Evolutionary conservation across 2,888 invertebrate species (phyloP).

Genomic region (Drosophila melanosoma): DNA sequence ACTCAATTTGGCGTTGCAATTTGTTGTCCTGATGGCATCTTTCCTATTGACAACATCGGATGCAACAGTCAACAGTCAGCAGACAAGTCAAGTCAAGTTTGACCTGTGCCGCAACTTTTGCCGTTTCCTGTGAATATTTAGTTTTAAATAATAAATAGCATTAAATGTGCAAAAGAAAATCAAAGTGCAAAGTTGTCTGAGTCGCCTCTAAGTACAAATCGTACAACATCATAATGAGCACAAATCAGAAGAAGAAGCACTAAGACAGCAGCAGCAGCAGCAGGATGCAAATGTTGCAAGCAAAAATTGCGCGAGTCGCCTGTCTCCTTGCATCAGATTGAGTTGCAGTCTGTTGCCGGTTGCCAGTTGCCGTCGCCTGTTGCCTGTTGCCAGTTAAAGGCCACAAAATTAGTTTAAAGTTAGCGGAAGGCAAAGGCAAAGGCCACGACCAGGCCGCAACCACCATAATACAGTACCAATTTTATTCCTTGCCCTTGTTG

Average conservation of each 20-base stretch:
- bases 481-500: conserved; percentile 34
- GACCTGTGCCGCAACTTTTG: conserved; percentile 51
- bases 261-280: conserved; percentile 40
- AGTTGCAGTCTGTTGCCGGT: conserved; percentile 15
- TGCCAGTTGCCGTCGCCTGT: conserved; percentile 5
- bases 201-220: conserved; percentile 58
- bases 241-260: conserved; percentile 47
- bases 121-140: conserved; percentile 47
- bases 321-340: conserved; percentile 8
- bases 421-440: conserved; percentile 64
- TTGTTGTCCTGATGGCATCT: conserved; percentile 48
- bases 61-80: conserved; percentile 74
- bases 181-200: conserved; percentile 19
- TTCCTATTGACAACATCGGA: conserved; percentile 33
- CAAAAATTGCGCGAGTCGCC: conserved; percentile 62
- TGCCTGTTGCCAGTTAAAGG: conserved; percentile 60
- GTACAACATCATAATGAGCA: conserved; percentile 74
- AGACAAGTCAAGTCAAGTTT: conserved; percentile 34
- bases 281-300: conserved; percentile 68
- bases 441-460: conserved; percentile 15
- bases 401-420: conserved; percentile 79
- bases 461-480: conserved; percentile 18
- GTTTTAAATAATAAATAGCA: conserved; percentile 75
- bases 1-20: conserved; percentile 74
- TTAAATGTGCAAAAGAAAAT: conserved; percentile 41